Evolutionary conservation across 2,797 vertebrate genomes (phyloP).

Genomic region (Anomalospiza imberbis): DNA sequence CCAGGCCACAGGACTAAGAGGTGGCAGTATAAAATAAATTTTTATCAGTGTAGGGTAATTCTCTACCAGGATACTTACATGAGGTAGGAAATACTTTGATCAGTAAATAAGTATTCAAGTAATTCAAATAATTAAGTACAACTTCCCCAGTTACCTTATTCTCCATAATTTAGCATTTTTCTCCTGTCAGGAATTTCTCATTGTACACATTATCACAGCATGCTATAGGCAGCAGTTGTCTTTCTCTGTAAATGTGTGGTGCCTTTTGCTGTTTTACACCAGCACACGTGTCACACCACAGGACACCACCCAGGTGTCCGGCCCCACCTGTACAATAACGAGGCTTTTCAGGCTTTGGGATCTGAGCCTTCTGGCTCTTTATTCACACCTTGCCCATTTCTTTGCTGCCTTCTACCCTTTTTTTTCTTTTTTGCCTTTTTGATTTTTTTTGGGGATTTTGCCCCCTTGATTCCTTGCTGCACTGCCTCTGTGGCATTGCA

Average conservation of each 20-base stretch:
- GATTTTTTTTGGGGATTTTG: too few relatives aligned
- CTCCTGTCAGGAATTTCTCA: neutral
- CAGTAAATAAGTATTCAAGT: neutral
- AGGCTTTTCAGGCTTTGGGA: neutral
- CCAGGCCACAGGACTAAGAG: neutral
- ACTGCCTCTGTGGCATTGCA: neutral
- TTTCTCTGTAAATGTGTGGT: neutral
- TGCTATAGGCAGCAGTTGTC: neutral
- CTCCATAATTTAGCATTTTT: neutral
- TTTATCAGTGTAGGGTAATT: neutral
- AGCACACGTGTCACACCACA: neutral
- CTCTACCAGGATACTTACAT: neutral
- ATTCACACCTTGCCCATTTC: neutral
- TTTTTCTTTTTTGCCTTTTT: neutral
- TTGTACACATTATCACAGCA: neutral
- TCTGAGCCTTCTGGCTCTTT: neutral
- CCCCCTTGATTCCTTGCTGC: neutral
- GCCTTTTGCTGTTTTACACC: neutral
- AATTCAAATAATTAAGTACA: neutral
- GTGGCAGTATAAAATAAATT: neutral
- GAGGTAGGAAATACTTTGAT: neutral
- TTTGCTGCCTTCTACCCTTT: neutral
- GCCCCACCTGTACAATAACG: accelerated
- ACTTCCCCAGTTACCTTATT: neutral
- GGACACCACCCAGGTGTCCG: neutral